phyloP scores from a whole-genome alignment of 2,113 vertebrate species.

The Chaenocephalus aceratus region DNA sequence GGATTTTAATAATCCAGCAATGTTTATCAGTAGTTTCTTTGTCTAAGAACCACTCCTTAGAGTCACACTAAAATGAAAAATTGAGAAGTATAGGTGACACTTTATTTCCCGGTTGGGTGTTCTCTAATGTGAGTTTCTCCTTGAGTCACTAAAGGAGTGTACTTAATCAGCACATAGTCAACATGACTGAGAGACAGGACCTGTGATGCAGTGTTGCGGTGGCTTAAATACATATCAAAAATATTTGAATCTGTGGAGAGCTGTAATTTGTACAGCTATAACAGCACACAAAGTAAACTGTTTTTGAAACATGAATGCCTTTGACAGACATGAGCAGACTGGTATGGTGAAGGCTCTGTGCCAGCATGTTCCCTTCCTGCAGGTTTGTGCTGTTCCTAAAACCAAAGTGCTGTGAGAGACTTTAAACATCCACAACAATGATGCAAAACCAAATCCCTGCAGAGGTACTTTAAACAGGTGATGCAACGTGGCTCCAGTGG shows the following conservation, averaged over 20 bases:
- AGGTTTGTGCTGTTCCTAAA: conserved; percentile 12
- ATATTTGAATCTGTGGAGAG: neutral
- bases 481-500: neutral
- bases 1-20: conserved; percentile 22
- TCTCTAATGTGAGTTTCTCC: neutral
- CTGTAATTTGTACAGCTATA: neutral
- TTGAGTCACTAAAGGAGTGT: neutral
- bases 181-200: conserved; percentile 2
- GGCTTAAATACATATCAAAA: neutral
- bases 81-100: neutral
- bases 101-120: neutral
- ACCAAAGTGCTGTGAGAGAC: conserved; percentile 9
- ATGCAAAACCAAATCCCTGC: conserved; percentile 4
- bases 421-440: neutral
- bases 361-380: conserved; percentile 9
- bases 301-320: neutral
- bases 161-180: neutral
- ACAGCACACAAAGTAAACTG: neutral
- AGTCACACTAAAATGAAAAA: neutral
- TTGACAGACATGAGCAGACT: conserved; percentile 21
- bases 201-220: neutral
- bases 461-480: neutral
- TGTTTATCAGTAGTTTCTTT: conserved; percentile 16
- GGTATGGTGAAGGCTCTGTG: conserved; percentile 13
- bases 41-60: neutral